Conservation (phyloP, 1,140 invertebrate genomes). For the Dinothrombium tinctorium region DNA sequence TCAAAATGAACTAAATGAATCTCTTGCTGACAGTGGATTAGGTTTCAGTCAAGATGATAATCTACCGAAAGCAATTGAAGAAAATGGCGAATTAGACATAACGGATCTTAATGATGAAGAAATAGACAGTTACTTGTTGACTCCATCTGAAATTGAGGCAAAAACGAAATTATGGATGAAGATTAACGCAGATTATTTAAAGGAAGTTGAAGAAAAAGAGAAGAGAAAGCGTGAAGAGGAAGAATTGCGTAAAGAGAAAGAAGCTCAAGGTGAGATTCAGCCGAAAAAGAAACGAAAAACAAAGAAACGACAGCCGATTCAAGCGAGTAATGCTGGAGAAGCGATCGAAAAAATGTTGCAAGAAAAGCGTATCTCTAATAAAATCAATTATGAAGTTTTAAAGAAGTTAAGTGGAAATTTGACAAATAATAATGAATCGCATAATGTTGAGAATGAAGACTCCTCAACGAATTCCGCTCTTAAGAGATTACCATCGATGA, state of each 20-base stretch:
- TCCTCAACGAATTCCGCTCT: no score
- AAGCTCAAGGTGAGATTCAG: conserved; percentile 8
- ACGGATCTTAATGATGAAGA: conserved; percentile 65
- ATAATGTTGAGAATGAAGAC: no score
- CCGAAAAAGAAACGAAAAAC: conserved; percentile 16
- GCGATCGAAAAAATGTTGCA: conserved; percentile 83
- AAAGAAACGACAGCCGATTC: conserved; percentile 28
- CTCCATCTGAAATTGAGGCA: conserved; percentile 42
- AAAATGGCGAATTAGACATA: conserved; percentile 41
- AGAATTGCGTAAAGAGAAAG: conserved; percentile 28
- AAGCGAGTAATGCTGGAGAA: conserved; percentile 56
- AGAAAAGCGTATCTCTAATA: conserved; percentile 79
- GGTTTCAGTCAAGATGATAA: conserved; percentile 2
- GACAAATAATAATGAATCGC: no score
- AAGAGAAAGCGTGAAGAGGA: conserved; percentile 19
- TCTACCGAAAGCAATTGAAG: conserved; percentile 16
- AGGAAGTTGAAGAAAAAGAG: conserved; percentile 37
- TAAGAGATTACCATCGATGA: no score
- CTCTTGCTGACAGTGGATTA: neutral
- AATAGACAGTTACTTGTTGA: conserved; percentile 51
- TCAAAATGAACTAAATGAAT: neutral
- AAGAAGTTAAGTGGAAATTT: no score
- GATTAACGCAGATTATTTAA: conserved; percentile 56
- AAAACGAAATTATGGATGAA: conserved; percentile 63
- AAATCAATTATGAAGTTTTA: conserved; percentile 93